phyloP scores from a whole-genome alignment of 2,113 vertebrate species.

The Lasiurus cinereus region DNA sequence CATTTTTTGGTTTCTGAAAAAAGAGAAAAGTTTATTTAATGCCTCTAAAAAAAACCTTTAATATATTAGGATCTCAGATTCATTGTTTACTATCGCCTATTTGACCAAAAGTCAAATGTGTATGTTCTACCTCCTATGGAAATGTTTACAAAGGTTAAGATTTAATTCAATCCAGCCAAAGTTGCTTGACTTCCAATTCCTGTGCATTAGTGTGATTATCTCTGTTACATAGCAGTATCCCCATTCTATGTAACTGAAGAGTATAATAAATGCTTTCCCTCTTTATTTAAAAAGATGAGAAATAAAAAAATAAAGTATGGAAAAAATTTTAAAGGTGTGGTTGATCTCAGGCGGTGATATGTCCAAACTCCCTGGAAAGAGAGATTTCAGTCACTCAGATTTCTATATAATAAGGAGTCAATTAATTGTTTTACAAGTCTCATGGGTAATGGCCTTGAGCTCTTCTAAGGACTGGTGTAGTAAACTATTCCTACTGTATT shows the following conservation, averaged over 20 bases:
- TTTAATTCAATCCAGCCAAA: conserved; percentile 84
- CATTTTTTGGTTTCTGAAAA: conserved; percentile 73
- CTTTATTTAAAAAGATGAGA: conserved; percentile 65
- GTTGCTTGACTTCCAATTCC: conserved; percentile 77
- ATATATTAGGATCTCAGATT: conserved; percentile 89
- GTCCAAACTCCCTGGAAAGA: not conserved
- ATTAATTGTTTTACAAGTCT: not conserved
- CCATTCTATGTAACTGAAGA: conserved; percentile 72
- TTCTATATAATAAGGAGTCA: not conserved
- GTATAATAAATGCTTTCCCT: conserved; percentile 39
- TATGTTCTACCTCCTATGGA: conserved; percentile 90
- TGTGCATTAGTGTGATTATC: conserved; percentile 80
- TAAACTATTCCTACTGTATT: conserved; percentile 22
- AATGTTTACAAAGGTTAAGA: conserved; percentile 91
- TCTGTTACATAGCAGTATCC: conserved; percentile 77
- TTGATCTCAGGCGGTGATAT: not conserved
- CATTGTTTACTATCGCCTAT: conserved; percentile 88
- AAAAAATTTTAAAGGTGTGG: conserved; percentile 54
- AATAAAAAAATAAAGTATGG: conserved; percentile 64
- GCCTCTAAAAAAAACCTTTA: conserved; percentile 81
- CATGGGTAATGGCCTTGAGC: not conserved
- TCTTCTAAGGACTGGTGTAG: not conserved
- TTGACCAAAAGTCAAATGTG: conserved; percentile 88
- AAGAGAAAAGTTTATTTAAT: conserved; percentile 87
- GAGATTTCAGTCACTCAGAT: not conserved